These are phyloP conservation scores for Hypotaenidia philippensis DNA, from an alignment of 2,797 vertebrate genomes.

Conservation along the genomic window DNA sequence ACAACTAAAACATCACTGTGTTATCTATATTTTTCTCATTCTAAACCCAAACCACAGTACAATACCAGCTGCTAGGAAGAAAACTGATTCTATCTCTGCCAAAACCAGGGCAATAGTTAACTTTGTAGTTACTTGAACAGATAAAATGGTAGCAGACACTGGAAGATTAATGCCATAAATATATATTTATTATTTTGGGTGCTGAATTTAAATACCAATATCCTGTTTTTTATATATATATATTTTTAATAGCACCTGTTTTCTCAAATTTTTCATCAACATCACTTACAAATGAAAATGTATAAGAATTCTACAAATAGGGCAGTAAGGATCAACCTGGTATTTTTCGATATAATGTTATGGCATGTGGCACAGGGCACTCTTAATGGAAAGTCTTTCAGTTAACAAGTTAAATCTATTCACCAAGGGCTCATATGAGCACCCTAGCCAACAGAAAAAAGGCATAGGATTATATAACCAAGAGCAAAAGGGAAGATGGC, in stretches of 20 bases:
- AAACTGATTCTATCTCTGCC: no score
- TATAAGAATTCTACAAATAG: background rate
- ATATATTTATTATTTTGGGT: background rate
- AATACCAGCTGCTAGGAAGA: no score
- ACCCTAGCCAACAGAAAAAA: background rate
- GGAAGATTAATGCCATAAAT: background rate
- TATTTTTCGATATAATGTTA: no score
- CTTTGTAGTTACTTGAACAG: background rate
- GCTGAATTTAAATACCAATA: background rate
- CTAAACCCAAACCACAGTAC: no score
- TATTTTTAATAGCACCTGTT: background rate
- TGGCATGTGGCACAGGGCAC: accelerated
- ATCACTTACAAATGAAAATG: background rate
- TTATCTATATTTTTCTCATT: no score
- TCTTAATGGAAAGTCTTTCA: background rate
- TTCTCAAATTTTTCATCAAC: background rate
- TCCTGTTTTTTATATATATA: background rate
- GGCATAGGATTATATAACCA: background rate
- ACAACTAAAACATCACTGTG: no score
- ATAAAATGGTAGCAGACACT: background rate
- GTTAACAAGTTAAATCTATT: background rate
- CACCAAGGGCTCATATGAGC: background rate
- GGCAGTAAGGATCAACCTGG: background rate
- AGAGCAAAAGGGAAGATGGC: background rate
- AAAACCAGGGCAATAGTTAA: background rate